Conservation (phyloP, 2,797 vertebrate genomes). For the Lagocephalus sceleratus region DNA sequence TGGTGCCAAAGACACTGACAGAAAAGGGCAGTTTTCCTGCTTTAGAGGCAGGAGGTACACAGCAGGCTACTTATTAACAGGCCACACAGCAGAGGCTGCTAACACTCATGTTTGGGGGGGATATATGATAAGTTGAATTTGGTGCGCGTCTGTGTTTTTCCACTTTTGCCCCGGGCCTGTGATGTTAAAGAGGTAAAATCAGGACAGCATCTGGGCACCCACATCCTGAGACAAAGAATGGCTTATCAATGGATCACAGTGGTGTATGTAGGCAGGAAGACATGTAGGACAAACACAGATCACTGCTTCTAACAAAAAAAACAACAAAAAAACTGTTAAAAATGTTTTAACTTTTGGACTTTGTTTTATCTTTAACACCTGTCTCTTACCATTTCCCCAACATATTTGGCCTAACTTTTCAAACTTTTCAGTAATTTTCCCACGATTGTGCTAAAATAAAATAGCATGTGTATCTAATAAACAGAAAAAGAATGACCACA, state of each 20-base stretch:
- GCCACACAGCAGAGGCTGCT: constrained; percentile 30
- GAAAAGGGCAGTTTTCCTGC: constrained; percentile 12
- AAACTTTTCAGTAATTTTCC: too few species aligned
- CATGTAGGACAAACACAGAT: too few species aligned
- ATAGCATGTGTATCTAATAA: too few species aligned
- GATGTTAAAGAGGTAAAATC: constrained; percentile 31
- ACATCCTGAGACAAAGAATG: constrained; percentile 17
- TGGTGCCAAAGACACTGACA: constrained; percentile 29
- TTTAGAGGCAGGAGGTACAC: constrained; percentile 29
- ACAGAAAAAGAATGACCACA: too few species aligned
- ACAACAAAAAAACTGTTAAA: too few species aligned
- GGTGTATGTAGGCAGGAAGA: neutral
- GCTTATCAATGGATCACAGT: constrained; percentile 21
- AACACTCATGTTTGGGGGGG: constrained; percentile 32
- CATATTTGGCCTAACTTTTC: too few species aligned
- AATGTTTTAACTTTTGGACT: too few species aligned
- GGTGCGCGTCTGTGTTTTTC: constrained; percentile 27
- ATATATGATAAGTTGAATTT: constrained; percentile 37
- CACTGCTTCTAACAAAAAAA: too few species aligned
- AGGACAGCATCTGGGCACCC: constrained; percentile 33
- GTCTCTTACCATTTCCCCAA: too few species aligned
- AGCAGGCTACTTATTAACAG: constrained; percentile 49
- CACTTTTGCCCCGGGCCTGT: constrained; percentile 3
- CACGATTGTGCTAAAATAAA: too few species aligned
- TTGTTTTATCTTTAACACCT: too few species aligned